phyloP scores from a whole-genome alignment of 2,113 vertebrate species.

The Nothocercus nigrocapillus region DNA sequence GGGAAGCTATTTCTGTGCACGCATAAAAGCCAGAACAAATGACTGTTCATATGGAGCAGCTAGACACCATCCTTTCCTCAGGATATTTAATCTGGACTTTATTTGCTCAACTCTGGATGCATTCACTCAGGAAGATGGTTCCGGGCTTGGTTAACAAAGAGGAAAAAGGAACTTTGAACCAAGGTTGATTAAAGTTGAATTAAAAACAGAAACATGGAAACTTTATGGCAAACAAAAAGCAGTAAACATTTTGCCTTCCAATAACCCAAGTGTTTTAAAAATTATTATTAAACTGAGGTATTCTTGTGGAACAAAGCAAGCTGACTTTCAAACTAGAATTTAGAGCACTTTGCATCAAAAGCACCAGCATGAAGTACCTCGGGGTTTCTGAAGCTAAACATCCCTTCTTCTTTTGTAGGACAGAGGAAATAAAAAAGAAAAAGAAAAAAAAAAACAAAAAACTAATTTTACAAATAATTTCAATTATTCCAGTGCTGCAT shows the following conservation, averaged over 20 bases:
- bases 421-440: background rate
- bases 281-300: background rate
- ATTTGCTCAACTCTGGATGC: background rate
- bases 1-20: background rate
- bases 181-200: background rate
- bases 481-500: background rate
- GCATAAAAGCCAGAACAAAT: background rate
- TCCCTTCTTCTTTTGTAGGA: background rate
- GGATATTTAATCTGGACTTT: background rate
- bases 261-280: background rate
- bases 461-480: background rate
- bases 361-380: background rate
- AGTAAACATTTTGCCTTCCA: background rate
- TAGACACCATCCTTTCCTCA: background rate
- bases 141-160: background rate
- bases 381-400: background rate
- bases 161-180: background rate
- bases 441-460: background rate
- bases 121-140: background rate
- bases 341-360: background rate
- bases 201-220: background rate
- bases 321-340: background rate
- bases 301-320: background rate
- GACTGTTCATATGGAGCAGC: background rate
- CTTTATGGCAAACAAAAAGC: background rate